Conservation (phyloP, 2,888 invertebrate genomes). For the Chelonus formosanus region DNA sequence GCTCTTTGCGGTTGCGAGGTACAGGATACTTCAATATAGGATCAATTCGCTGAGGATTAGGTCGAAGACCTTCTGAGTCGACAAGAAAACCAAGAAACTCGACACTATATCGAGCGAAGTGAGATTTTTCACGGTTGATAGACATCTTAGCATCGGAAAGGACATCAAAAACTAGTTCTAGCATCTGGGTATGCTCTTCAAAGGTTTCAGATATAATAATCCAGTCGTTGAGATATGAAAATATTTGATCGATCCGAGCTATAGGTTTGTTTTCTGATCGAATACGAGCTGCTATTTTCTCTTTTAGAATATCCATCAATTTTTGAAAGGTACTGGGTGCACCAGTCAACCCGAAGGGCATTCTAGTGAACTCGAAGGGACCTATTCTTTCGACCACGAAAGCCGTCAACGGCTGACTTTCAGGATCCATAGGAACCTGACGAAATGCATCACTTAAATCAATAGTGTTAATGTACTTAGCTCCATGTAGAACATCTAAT, state of each 20-base stretch:
- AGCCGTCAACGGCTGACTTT: conserved; percentile 18
- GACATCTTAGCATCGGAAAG: no score
- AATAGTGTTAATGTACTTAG: conserved; percentile 26
- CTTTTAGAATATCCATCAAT: conserved; percentile 16
- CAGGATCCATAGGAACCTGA: conserved; percentile 21
- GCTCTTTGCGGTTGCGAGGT: conserved; percentile 25
- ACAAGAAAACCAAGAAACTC: conserved; percentile 36
- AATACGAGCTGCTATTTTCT: background rate
- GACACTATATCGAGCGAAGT: background rate
- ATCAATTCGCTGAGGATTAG: conserved; percentile 36
- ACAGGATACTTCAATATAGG: conserved; percentile 32
- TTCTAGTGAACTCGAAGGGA: conserved; percentile 14
- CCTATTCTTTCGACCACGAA: conserved; percentile 26
- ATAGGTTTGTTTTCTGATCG: background rate
- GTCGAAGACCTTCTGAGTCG: conserved; percentile 34
- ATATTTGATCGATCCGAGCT: background rate
- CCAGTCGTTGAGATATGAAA: background rate
- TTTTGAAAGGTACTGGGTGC: conserved; percentile 32
- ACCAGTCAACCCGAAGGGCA: conserved; percentile 26
- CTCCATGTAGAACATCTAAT: conserved; percentile 20
- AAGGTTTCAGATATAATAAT: conserved; percentile 23
- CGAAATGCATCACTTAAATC: conserved; percentile 33
- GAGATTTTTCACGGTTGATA: no score
- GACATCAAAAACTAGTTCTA: no score
- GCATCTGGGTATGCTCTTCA: no score